Percentiles rank a stretch among this genome's conserved stretches.
phyloP scores from a whole-genome alignment of 2,888 invertebrate genomes.

The Diarsia mendica region DNA sequence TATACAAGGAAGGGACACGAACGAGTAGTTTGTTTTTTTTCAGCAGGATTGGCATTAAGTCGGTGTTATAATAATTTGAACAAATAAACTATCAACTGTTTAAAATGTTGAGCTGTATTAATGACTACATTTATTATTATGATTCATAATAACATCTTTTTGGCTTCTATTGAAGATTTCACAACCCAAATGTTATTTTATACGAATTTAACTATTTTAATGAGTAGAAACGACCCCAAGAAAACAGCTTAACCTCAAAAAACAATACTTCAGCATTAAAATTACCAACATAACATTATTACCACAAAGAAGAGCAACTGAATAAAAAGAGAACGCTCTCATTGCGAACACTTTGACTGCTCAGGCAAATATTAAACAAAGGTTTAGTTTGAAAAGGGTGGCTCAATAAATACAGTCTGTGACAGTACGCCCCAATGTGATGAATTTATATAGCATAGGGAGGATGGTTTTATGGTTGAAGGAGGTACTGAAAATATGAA shows the following conservation, averaged over 20 bases:
- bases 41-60: too few relatives aligned
- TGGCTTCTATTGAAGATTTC: neutral
- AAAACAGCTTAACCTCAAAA: conserved; percentile 4
- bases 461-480: conserved; percentile 24
- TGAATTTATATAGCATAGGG: conserved; percentile 39
- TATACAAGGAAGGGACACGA: too few relatives aligned
- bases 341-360: conserved; percentile 52
- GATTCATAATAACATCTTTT: neutral
- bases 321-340: conserved; percentile 24
- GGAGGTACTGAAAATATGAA: neutral
- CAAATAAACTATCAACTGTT: too few relatives aligned
- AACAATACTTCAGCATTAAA: conserved; percentile 14
- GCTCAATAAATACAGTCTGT: conserved; percentile 47
- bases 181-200: neutral
- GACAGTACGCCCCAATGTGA: conserved; percentile 43
- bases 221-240: neutral
- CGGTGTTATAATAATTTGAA: too few relatives aligned
- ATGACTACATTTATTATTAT: too few relatives aligned
- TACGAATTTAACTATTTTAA: neutral
- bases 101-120: too few relatives aligned
- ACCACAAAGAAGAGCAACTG: conserved; percentile 13
- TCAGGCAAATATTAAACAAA: conserved; percentile 55
- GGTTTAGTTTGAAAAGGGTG: conserved; percentile 55
- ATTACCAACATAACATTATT: conserved; percentile 19
- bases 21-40: too few relatives aligned